Conservation (phyloP, 2,888 invertebrate species). For the Microchrysa polita region DNA sequence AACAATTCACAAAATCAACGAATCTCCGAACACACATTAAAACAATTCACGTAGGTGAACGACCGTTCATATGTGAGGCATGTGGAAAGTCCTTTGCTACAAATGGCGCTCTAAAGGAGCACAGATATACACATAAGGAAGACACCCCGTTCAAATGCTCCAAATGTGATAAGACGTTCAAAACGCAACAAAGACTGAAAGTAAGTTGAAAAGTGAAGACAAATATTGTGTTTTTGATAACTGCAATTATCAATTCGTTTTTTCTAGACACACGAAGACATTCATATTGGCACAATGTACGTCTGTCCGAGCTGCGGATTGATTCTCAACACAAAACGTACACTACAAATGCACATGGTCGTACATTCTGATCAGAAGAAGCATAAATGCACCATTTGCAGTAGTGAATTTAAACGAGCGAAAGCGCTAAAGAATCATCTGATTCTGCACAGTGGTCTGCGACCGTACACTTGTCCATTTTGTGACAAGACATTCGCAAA, state of each 20-base stretch:
- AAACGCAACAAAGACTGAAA: slow-evolving; percentile 59
- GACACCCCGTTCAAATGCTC: slow-evolving; percentile 64
- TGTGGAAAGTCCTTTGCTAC: slow-evolving; percentile 66
- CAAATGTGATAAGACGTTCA: slow-evolving; percentile 61
- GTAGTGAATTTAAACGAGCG: slow-evolving; percentile 61
- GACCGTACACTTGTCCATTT: slow-evolving; percentile 63
- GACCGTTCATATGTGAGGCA: slow-evolving; percentile 65
- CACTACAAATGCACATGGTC: slow-evolving; percentile 64
- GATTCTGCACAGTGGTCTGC: slow-evolving; percentile 62
- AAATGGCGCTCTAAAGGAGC: slow-evolving; percentile 65
- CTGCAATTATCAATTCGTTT: too few relatives aligned
- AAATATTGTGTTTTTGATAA: neutral
- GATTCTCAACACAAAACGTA: slow-evolving; percentile 64
- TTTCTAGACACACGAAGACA: slow-evolving; percentile 65
- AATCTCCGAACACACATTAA: slow-evolving; percentile 46
- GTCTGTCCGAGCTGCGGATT: slow-evolving; percentile 64
- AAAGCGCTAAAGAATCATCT: slow-evolving; percentile 63
- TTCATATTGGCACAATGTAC: slow-evolving; percentile 62
- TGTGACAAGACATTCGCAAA: slow-evolving; percentile 63
- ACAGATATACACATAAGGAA: slow-evolving; percentile 65
- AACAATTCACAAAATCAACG: slow-evolving; percentile 46
- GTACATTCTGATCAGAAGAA: slow-evolving; percentile 61
- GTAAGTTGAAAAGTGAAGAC: slow-evolving; percentile 50
- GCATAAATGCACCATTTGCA: slow-evolving; percentile 61
- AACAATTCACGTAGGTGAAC: slow-evolving; percentile 57